Evolutionary conservation across 2,888 invertebrate genomes (phyloP), one percentile per base, ranked within the genome.

Genomic region (Protonemura montana): DNA sequence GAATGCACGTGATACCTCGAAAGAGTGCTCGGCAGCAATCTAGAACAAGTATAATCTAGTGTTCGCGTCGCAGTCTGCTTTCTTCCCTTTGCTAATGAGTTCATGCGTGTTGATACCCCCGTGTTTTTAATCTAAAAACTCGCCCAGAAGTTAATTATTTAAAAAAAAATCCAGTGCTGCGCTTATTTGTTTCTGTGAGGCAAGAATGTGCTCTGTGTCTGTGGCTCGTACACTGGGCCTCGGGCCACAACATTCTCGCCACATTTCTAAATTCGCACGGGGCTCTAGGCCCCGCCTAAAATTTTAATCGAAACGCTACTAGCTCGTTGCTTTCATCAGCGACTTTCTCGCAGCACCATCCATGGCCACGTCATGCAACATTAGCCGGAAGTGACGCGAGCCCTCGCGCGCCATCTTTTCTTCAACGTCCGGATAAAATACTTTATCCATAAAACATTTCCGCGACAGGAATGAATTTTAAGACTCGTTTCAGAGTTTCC

Each of bases 401-500:
- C 78, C 78, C 78, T n/a, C n/a, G n/a, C n/a, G n/a, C 30, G 82
- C 82, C 82, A 83, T 83, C 41, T 83, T 83, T 27, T 16, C 76
- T 7, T 76, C 81, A 42, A 76, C 84, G 59, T 29, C 26, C 76
- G 42, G 84, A 59, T 84, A 84, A 84, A 84, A 84, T 84, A 84
- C 76, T 84, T 84, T 84, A 84, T 84, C 84, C 84, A 84, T 84
- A 84, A 84, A 84, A 59, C 84, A 84, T 84, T 84, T 84, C 76
- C 84, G 59, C 84, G 84, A 84, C 84, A 84, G 84, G 84, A 42
- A 84, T 84, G 84, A 84, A 84, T 84, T 84, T 84, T 84, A 84
- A 84, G 84, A 84, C 84, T 84, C 26, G 84, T 76, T 76, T 76
- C 84, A 76, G 84, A 84, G 84, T 84, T 84, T 84, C 16, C 84